These are phyloP conservation scores for Meriones unguiculatus DNA, from an alignment of 2,113 vertebrate genomes.

Conservation along the genomic window DNA sequence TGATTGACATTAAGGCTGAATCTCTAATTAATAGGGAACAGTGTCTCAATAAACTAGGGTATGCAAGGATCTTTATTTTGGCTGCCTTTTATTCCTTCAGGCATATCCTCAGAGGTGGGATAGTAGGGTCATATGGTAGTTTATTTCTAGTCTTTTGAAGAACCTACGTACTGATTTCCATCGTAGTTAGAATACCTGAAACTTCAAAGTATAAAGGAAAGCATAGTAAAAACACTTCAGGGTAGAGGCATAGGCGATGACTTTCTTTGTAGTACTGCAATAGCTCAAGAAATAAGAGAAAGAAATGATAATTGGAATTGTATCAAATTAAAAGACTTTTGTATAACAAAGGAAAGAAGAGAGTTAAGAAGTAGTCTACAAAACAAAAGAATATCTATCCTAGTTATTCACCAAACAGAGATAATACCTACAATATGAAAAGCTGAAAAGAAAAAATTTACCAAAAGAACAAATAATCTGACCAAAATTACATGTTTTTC, in stretches of 20 bases:
- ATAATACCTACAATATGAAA: not conserved
- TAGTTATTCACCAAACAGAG: not conserved
- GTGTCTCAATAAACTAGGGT: not conserved
- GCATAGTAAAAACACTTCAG: not conserved
- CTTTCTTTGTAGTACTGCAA: not conserved
- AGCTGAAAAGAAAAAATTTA: not conserved
- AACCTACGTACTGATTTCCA: not conserved
- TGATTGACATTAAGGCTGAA: not conserved
- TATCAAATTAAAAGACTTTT: not conserved
- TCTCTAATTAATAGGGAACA: not conserved
- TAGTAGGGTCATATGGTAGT: not conserved
- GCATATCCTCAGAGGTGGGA: not conserved
- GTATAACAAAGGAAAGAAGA: not conserved
- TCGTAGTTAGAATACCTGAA: not conserved
- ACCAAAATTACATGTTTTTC: not conserved
- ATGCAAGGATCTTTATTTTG: not conserved
- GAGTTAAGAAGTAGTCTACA: not conserved
- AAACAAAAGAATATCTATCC: not conserved
- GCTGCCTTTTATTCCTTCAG: not conserved
- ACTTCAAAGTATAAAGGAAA: not conserved
- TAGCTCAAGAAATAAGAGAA: not conserved
- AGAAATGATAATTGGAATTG: not conserved
- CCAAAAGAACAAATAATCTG: not conserved
- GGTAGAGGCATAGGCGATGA: not conserved
- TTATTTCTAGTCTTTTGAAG: not conserved